phyloP scores from a whole-genome alignment of 2,113 vertebrate species.

The Misgurnus anguillicaudatus region DNA sequence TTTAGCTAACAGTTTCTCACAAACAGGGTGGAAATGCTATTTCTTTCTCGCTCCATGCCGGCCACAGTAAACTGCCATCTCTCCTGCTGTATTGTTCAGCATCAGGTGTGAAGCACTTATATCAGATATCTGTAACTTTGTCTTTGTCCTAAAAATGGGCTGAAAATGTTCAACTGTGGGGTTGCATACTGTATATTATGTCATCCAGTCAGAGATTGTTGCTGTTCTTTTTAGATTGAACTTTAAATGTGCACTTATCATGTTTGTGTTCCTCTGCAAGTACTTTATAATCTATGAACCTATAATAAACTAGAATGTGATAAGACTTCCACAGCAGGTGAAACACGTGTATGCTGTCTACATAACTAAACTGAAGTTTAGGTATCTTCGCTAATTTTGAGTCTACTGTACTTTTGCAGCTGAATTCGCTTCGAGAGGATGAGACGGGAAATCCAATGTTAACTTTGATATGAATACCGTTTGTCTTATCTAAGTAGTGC shows the following conservation, averaged over 20 bases:
- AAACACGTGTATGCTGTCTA: slow-evolving; percentile 52
- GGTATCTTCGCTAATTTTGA: slow-evolving; percentile 46
- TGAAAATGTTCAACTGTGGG: slow-evolving; percentile 34
- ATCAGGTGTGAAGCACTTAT: slow-evolving; percentile 53
- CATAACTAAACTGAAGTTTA: slow-evolving; percentile 43
- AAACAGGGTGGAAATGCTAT: slow-evolving; percentile 30
- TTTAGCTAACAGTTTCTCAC: not conserved
- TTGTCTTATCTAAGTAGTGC: slow-evolving; percentile 54
- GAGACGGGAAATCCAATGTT: slow-evolving; percentile 16
- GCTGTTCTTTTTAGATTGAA: slow-evolving; percentile 69
- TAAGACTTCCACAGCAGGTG: slow-evolving; percentile 55
- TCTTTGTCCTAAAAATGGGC: slow-evolving; percentile 36
- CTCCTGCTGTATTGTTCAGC: slow-evolving; percentile 41
- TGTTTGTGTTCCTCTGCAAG: slow-evolving; percentile 63
- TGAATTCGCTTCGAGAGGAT: slow-evolving; percentile 26
- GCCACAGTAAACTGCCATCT: slow-evolving; percentile 36
- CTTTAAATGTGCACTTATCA: slow-evolving; percentile 67
- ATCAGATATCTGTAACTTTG: slow-evolving; percentile 49
- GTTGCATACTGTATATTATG: slow-evolving; percentile 71
- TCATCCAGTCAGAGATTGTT: slow-evolving; percentile 69
- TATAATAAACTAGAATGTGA: slow-evolving; percentile 56
- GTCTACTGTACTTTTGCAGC: slow-evolving; percentile 55
- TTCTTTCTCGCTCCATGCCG: not conserved
- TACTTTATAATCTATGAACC: slow-evolving; percentile 63
- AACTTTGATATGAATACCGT: slow-evolving; percentile 42